phyloP scores from a whole-genome alignment of 2,113 vertebrate genomes.

The Nyctereutes procyonoides region DNA sequence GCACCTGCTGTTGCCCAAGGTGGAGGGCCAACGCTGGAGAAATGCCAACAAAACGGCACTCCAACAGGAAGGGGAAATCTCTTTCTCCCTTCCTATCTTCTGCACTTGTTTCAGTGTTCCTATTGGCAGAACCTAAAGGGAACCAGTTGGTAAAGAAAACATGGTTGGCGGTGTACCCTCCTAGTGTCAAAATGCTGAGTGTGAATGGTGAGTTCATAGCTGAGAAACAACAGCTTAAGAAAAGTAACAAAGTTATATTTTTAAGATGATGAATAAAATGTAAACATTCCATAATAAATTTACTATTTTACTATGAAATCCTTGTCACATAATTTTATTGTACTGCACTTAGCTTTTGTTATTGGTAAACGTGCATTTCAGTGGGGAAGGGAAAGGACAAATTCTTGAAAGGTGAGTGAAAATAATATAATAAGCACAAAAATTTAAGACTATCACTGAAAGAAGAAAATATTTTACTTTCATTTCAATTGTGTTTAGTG shows the following conservation, averaged over 20 bases:
- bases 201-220: neutral
- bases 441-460: conserved; percentile 63
- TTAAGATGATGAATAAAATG: conserved; percentile 35
- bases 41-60: neutral
- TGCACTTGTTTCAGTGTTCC: neutral
- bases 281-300: conserved; percentile 59
- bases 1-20: neutral
- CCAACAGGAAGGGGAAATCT: neutral
- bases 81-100: neutral
- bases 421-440: conserved; percentile 14
- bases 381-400: neutral
- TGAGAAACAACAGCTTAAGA: conserved; percentile 10
- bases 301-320: conserved; percentile 13
- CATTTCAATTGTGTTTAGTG: conserved; percentile 55
- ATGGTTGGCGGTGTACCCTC: neutral
- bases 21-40: neutral
- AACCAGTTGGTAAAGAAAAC: neutral
- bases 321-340: neutral
- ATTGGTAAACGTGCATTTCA: conserved; percentile 9
- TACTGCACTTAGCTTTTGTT: neutral
- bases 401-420: conserved; percentile 54
- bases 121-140: neutral
- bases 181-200: neutral
- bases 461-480: conserved; percentile 69
- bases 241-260: neutral